A percentile compares a stretch with the other conserved stretches of the same genome.
Conservation (phyloP, 2,888 invertebrate species). For the Orchesellides sinensis region DNA sequence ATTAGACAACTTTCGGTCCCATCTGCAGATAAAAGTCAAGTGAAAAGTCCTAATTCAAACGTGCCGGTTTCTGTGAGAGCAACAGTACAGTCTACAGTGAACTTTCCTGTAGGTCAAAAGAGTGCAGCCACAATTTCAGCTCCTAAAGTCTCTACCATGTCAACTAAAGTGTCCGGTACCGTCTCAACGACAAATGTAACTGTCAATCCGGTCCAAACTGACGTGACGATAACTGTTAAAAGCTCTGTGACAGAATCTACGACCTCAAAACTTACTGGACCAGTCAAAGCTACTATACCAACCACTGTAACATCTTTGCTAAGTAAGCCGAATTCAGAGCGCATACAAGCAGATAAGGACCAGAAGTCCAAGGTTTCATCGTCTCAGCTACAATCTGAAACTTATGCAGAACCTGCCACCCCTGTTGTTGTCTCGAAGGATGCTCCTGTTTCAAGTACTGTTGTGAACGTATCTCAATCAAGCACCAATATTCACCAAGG, state of each 20-base stretch:
- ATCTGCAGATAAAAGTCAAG: neutral
- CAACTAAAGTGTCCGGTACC: neutral
- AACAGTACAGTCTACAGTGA: neutral
- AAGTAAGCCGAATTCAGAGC: no score
- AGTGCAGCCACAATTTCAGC: neutral
- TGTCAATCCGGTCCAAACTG: conserved; percentile 25
- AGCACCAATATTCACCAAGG: neutral
- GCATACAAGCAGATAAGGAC: no score
- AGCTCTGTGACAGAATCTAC: neutral
- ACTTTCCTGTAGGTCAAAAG: neutral
- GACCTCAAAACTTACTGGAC: neutral
- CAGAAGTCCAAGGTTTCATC: no score
- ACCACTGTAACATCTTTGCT: neutral
- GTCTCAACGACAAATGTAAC: conserved; percentile 37
- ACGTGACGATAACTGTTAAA: neutral
- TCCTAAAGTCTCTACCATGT: neutral
- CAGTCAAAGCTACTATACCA: neutral
- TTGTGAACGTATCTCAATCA: neutral
- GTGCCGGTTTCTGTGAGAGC: neutral
- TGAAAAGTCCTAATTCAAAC: neutral
- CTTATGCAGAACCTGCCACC: no score
- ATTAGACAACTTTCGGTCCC: neutral
- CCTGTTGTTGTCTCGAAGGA: no score
- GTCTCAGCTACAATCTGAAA: neutral
- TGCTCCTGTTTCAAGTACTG: neutral